Evolutionary conservation across 2,888 invertebrate species (phyloP).

Genomic region (Galeruca laticollis): DNA sequence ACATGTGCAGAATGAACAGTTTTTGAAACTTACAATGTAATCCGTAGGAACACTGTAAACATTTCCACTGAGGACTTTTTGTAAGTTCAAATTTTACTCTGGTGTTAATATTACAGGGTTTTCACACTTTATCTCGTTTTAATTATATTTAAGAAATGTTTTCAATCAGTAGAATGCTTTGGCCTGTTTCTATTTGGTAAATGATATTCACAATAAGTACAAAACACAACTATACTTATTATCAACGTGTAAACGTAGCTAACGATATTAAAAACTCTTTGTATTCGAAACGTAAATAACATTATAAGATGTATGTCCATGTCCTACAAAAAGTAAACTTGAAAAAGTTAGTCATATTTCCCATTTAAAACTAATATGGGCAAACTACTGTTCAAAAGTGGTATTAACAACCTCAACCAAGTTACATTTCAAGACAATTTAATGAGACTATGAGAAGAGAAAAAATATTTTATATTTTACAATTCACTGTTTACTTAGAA

Average conservation of each 20-base stretch:
- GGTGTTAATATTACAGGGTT: too few species aligned
- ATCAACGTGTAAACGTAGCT: not conserved
- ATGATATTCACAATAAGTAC: too few species aligned
- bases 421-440: conserved; percentile 38
- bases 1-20: too few species aligned
- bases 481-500: not conserved
- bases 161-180: too few species aligned
- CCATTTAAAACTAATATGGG: conserved; percentile 47
- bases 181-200: too few species aligned
- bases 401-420: conserved; percentile 43
- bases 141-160: too few species aligned
- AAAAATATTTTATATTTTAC: not conserved
- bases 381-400: conserved; percentile 42
- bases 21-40: too few species aligned
- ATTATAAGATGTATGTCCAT: conserved; percentile 43
- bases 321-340: conserved; percentile 49
- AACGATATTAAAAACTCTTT: conserved; percentile 15
- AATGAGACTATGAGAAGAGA: not conserved
- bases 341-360: conserved; percentile 49
- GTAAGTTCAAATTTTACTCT: too few species aligned
- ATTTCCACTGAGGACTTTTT: too few species aligned
- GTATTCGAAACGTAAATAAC: conserved; percentile 23
- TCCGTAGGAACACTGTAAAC: too few species aligned
- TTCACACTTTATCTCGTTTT: too few species aligned
- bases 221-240: too few species aligned